phyloP scores from a whole-genome alignment of 2,888 invertebrate genomes.

The Apocheima hispidaria region DNA sequence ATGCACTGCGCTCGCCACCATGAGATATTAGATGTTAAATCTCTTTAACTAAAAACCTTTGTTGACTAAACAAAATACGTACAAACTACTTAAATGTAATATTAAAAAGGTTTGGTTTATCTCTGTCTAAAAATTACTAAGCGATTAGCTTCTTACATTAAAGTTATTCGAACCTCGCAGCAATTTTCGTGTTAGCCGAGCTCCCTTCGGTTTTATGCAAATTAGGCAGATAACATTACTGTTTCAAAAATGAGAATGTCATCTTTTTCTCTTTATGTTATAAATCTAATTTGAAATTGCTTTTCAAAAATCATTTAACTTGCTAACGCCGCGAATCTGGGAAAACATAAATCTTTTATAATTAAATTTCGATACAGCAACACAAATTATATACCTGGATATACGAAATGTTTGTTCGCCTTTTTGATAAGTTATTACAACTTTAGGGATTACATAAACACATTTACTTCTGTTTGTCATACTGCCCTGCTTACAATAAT shows the following conservation, averaged over 20 bases:
- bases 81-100: no score
- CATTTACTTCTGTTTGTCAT: background rate
- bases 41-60: no score
- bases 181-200: constrained; percentile 36
- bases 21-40: no score
- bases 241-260: constrained; percentile 38
- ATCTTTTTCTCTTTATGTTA: constrained; percentile 38
- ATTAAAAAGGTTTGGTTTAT: no score
- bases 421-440: background rate
- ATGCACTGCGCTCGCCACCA: no score
- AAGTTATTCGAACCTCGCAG: constrained; percentile 29
- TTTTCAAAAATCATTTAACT: constrained; percentile 43
- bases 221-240: constrained; percentile 39
- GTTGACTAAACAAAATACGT: no score
- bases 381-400: background rate
- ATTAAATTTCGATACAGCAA: constrained; percentile 41
- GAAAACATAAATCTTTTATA: constrained; percentile 42
- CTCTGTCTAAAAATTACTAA: background rate
- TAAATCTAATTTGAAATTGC: constrained; percentile 40
- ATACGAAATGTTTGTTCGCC: constrained; percentile 6
- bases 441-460: background rate
- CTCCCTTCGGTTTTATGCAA: constrained; percentile 39
- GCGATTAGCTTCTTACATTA: constrained; percentile 2
- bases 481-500: no score
- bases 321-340: constrained; percentile 26